Evolutionary conservation across 2,113 vertebrate genomes (phyloP).

Genomic region (Nipponia nippon): DNA sequence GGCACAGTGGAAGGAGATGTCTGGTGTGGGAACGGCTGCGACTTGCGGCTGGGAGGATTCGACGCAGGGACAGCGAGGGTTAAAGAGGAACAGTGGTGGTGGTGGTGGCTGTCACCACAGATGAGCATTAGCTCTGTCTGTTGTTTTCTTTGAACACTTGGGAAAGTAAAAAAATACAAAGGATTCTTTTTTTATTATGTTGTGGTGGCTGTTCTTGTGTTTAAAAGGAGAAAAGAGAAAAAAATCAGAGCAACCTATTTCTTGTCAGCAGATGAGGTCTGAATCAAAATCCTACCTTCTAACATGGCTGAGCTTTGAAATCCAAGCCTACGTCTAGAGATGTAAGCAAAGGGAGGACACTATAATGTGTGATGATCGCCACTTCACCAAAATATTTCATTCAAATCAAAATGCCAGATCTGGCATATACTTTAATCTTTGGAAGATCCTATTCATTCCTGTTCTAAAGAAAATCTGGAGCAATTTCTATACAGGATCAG

Average conservation of each 20-base stretch:
- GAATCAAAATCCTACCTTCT: neutral
- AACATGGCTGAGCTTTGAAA: neutral
- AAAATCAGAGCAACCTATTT: neutral
- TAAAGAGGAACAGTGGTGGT: neutral
- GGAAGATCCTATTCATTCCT: neutral
- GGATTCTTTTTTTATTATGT: neutral
- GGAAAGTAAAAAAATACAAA: conserved; percentile 2
- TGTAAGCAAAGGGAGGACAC: neutral
- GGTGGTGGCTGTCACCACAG: neutral
- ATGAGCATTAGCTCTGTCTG: neutral
- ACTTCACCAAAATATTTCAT: neutral
- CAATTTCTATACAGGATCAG: neutral
- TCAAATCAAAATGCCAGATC: neutral
- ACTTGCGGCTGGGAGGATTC: neutral
- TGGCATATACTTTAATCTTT: neutral
- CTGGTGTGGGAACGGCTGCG: neutral
- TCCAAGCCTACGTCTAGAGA: neutral
- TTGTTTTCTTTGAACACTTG: neutral
- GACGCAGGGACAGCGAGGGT: neutral
- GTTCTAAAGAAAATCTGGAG: neutral
- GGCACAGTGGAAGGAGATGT: neutral
- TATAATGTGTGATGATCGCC: neutral
- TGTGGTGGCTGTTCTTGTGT: neutral
- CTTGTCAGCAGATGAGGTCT: neutral
- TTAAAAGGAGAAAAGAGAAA: neutral